Conservation (phyloP, 1,140 invertebrate genomes). For the Microplitis mediator region DNA sequence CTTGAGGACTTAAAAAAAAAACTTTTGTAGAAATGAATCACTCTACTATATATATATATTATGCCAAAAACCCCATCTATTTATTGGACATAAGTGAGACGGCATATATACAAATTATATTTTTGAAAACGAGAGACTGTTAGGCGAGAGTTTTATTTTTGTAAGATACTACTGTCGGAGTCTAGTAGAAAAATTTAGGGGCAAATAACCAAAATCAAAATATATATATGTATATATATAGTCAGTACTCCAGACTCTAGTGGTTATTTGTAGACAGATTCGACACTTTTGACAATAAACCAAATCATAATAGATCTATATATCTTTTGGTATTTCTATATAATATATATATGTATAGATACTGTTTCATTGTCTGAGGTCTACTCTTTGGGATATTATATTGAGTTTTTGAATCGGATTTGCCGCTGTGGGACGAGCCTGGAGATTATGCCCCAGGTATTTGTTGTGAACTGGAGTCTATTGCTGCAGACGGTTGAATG, state of each 20-base stretch:
- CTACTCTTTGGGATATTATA: background rate
- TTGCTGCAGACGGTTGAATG: slow-evolving; percentile 36
- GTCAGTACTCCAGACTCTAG: slow-evolving; percentile 42
- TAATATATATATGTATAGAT: background rate
- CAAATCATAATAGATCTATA: slow-evolving; percentile 54
- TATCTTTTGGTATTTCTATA: slow-evolving; percentile 16
- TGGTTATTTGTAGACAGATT: slow-evolving; percentile 63
- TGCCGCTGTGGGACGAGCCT: slow-evolving; percentile 46
- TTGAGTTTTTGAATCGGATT: background rate
- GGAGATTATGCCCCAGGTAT: slow-evolving; percentile 36
- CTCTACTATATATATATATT: too few species aligned
- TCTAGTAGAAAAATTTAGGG: too few species aligned
- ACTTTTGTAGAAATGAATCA: too few species aligned
- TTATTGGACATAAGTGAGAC: slow-evolving; percentile 24
- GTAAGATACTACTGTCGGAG: too few species aligned
- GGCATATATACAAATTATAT: background rate
- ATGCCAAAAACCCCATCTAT: too few species aligned
- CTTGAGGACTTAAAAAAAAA: too few species aligned
- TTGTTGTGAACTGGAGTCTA: slow-evolving; percentile 50
- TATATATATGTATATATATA: slow-evolving; percentile 35
- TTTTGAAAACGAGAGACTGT: too few species aligned
- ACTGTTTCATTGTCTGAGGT: background rate
- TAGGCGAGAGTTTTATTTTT: too few species aligned
- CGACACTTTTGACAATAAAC: slow-evolving; percentile 57
- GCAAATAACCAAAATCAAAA: background rate